A percentile compares a stretch with the other conserved stretches of the same genome.
Conservation (phyloP, 1,140 invertebrate species). For the Apis cerana region DNA sequence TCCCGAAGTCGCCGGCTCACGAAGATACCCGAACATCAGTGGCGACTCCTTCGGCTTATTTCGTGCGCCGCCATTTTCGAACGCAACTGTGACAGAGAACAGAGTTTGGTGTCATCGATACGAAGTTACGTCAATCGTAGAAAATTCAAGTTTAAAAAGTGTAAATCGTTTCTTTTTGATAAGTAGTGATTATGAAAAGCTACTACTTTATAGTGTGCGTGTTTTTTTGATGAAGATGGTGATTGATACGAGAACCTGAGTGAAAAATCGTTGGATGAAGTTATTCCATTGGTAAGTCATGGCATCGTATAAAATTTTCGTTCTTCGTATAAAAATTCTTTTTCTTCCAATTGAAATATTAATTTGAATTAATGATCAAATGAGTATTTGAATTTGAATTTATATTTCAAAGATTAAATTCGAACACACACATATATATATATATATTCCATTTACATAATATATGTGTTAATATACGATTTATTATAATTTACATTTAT, state of each 20-base stretch:
- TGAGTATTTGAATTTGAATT: not conserved
- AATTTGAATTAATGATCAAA: not conserved
- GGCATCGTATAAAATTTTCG: not conserved
- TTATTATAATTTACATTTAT: not conserved
- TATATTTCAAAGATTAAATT: no score
- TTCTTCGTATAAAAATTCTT: not conserved
- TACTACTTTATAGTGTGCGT: not conserved
- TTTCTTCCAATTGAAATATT: not conserved
- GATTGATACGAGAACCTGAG: no score
- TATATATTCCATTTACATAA: no score
- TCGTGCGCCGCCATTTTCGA: conserved; percentile 27
- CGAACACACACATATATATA: no score
- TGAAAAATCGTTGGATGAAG: not conserved
- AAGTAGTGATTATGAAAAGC: no score
- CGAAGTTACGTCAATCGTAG: not conserved
- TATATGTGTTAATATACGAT: not conserved
- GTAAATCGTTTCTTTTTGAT: not conserved
- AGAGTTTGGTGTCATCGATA: not conserved
- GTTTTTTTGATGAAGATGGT: no score
- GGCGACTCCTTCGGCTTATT: conserved; percentile 19
- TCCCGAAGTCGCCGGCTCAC: conserved; percentile 51
- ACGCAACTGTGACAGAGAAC: not conserved
- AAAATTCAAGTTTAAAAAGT: not conserved
- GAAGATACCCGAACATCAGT: conserved; percentile 50
- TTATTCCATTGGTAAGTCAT: not conserved